Evolutionary conservation across 2,797 vertebrate genomes (phyloP), one percentile per base, ranked within the genome.

Genomic region (Brachyalestes nurse): DNA sequence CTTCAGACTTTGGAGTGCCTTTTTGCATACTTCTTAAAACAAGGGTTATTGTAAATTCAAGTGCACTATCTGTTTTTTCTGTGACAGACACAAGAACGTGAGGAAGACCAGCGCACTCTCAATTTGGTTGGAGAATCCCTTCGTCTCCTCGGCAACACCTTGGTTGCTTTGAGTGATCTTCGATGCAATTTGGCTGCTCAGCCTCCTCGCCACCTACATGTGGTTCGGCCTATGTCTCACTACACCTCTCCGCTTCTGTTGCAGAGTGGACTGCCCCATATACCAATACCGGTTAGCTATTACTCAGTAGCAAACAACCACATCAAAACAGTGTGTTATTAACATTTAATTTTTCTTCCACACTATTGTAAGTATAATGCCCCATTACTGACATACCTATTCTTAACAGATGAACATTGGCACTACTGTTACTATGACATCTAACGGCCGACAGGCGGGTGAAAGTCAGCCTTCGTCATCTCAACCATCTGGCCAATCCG

Each of bases 211-310:
- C 96, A 97, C 84, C 92, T 98, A 6, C 96, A 97, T 0, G 96
- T 97, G 80, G 93, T 96, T 21, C 95, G 97, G 25, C 96, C 96
- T 0, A 95, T 97, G 90, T 96, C 97, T 16, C 96, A 98, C 90
- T 97, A 98, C 81, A 92, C 94, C 5, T 92, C 93, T 23, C 96
- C 96, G 0, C 92, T 97, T 49, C 90, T 93, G 42, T 90, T 97
- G 82, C 96, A 96, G 61, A 95, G 96, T 28, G 94, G 95, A 61
- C 90, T 96, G 70, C 95, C 96, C 74, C 92, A 92, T 77, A 86
- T 93, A 67, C 94, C 93, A 84, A 96, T 97, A 83, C 96, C 96
- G 88, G 96, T 97, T 83, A 80, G 94, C 85, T 21, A 10, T 23
- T 64, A 21, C 64, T 40, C 17, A 65, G 6, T 65, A 12, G 17